Evolutionary conservation across 1,140 invertebrate species (phyloP).

Genomic region (Drosophila truncata): DNA sequence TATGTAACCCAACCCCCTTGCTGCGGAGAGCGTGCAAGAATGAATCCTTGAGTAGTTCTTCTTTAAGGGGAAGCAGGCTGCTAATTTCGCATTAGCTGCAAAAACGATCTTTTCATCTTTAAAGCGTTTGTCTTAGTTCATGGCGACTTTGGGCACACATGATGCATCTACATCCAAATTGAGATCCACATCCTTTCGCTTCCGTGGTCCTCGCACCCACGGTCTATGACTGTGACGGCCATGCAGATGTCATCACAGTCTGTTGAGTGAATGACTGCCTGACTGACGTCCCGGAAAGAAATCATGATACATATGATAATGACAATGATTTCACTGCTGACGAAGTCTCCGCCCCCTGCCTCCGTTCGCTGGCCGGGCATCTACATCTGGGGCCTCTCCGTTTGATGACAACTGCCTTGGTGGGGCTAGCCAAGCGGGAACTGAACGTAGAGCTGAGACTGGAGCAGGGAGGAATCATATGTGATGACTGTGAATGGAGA

Average conservation of each 20-base stretch:
- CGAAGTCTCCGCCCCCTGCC: constrained; percentile 2
- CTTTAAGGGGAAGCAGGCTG: constrained; percentile 2
- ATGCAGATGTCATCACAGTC: constrained; percentile 57
- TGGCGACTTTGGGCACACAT: neutral
- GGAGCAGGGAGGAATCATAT: constrained; percentile 52
- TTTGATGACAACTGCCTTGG: constrained; percentile 71
- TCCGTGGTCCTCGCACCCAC: constrained; percentile 11
- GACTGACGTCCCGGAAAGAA: constrained; percentile 60
- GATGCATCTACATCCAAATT: neutral
- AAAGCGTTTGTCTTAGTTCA: constrained; percentile 26
- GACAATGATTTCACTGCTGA: constrained; percentile 72
- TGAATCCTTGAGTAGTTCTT: constrained; percentile 45
- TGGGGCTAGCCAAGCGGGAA: constrained; percentile 49
- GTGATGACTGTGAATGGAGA: constrained; percentile 57
- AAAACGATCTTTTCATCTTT: constrained; percentile 13
- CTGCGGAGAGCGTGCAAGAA: constrained; percentile 39
- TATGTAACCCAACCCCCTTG: constrained; percentile 1
- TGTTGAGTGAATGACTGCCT: constrained; percentile 39
- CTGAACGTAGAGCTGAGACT: constrained; percentile 13
- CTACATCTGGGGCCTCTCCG: constrained; percentile 25
- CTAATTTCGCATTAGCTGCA: constrained; percentile 57
- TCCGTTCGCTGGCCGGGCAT: neutral
- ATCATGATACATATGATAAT: constrained; percentile 81
- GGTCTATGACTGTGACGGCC: constrained; percentile 9
- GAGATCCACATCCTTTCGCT: neutral